Percentiles rank a stretch among this genome's conserved stretches.
Evolutionary conservation across 2,113 vertebrate genomes (phyloP).

Genomic region (Esox niger): DNA sequence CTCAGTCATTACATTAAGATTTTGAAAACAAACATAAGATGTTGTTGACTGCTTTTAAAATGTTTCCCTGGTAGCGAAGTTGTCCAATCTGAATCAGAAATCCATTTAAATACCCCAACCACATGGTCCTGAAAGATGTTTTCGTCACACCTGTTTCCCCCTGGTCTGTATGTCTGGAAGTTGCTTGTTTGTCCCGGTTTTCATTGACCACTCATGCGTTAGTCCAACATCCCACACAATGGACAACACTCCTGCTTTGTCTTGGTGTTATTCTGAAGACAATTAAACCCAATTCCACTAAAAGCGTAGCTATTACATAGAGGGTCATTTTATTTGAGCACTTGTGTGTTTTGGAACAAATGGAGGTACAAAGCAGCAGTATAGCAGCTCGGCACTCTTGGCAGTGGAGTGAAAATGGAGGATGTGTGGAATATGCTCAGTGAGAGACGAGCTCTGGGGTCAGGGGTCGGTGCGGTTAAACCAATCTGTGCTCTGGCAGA

Average conservation of each 20-base stretch:
- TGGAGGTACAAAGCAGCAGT: background rate
- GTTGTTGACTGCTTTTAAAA: no score
- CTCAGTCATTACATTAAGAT: no score
- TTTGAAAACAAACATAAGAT: no score
- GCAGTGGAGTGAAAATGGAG: constrained; percentile 15
- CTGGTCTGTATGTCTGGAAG: background rate
- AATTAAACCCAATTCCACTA: constrained; percentile 18
- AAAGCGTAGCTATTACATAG: constrained; percentile 3
- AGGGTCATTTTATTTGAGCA: background rate
- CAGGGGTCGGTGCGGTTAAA: constrained; percentile 17
- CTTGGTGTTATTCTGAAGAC: constrained; percentile 9
- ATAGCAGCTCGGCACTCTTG: background rate
- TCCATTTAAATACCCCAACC: no score
- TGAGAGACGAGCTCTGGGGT: constrained; percentile 28
- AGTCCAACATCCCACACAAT: background rate
- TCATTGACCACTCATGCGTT: background rate
- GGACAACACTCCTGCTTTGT: background rate
- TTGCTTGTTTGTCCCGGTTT: background rate
- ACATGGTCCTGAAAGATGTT: no score
- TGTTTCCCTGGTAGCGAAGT: no score
- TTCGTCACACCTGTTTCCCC: no score
- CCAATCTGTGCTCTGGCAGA: constrained; percentile 40
- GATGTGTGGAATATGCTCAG: constrained; percentile 35
- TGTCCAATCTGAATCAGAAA: no score
- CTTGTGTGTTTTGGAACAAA: constrained; percentile 10